Conservation (phyloP, 2,797 vertebrate genomes). For the Hirundo rustica region DNA sequence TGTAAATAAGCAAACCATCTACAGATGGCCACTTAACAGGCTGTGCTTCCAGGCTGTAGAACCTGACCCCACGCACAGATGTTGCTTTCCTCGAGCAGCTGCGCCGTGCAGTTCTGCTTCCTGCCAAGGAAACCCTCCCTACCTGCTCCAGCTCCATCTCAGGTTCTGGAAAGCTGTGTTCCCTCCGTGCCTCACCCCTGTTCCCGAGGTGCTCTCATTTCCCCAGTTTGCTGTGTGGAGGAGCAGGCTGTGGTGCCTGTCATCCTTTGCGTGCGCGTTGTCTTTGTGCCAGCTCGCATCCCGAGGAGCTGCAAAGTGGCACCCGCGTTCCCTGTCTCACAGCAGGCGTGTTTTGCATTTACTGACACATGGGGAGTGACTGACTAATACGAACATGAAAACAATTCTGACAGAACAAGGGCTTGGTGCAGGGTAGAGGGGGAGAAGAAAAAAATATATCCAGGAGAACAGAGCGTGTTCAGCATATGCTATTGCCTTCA, state of each 20-base stretch:
- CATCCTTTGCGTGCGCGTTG: conserved; percentile 60
- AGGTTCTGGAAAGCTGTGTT: background rate
- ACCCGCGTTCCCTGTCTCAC: conserved; percentile 52
- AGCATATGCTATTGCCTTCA: conserved; percentile 56
- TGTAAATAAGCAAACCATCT: conserved; percentile 33
- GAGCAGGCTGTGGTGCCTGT: conserved; percentile 60
- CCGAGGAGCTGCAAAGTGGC: conserved; percentile 55
- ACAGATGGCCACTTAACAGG: conserved; percentile 45
- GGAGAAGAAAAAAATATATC: background rate
- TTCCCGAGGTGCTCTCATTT: conserved; percentile 26
- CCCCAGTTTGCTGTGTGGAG: conserved; percentile 31
- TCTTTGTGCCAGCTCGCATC: conserved; percentile 60
- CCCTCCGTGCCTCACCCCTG: background rate
- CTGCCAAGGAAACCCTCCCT: background rate
- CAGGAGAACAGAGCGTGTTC: conserved; percentile 56
- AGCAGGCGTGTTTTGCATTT: conserved; percentile 65
- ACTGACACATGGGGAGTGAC: conserved; percentile 69
- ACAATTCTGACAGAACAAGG: conserved; percentile 70
- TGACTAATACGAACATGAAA: conserved; percentile 72
- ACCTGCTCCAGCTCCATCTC: background rate
- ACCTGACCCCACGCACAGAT: conserved; percentile 23
- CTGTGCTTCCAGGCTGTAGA: conserved; percentile 2
- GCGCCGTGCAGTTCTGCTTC: background rate
- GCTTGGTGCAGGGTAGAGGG: conserved; percentile 7
- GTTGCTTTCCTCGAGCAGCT: conserved; percentile 15